Base-by-base conservation (phyloP, 2,888 invertebrate species). In the Tryphoninae sp. region DNA sequence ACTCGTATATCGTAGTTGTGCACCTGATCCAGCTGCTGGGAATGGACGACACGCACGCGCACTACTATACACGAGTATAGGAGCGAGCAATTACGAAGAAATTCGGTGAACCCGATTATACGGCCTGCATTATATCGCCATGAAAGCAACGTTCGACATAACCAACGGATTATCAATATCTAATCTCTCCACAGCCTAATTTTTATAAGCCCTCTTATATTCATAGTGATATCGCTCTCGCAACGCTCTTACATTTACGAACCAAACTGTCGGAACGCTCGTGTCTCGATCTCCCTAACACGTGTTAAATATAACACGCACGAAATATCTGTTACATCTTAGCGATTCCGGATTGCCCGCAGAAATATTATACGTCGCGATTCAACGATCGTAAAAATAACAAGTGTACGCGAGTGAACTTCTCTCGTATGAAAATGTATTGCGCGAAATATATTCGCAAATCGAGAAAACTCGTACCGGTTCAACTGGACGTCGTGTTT, bases 21-120 rank as follows among this genome's bases (percentile, higher is more conserved):
- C 79, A 76, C 82, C 79, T 79, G 82, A 82, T 68, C 75, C 78
- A 82, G 72, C 55, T 76, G 78, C 51, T 33, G 69, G 45, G 33
- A 62, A 51, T 40, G 45, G 49, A 61, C 23, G 26, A 51, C 40
- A 13, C 45, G 23, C 13, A 13, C 22, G 53, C 22, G n/a, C 53
- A 19, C 65, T 9, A 58, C 22, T 11, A 22, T 42, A 13, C 49
- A 19, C 53, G 40, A 58, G 16, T 59, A 33, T 59, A 33, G 42
- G 55, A 22, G 42, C 16, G 68, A 45, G 61, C 67, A 78, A 78
- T 78, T 71, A 78, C 81, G 23, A 42, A 53, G 53, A 42, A 64
- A 64, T 76, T 76, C 71, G 78, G 58, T 73, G 62, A 58, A 45
- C 45, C 45, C 40, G 40, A 40, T 23, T 61, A n/a, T 26, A 33